These are phyloP conservation scores for Cantharis nigra DNA, from an alignment of 2,888 invertebrate species.

Conservation along the genomic window DNA sequence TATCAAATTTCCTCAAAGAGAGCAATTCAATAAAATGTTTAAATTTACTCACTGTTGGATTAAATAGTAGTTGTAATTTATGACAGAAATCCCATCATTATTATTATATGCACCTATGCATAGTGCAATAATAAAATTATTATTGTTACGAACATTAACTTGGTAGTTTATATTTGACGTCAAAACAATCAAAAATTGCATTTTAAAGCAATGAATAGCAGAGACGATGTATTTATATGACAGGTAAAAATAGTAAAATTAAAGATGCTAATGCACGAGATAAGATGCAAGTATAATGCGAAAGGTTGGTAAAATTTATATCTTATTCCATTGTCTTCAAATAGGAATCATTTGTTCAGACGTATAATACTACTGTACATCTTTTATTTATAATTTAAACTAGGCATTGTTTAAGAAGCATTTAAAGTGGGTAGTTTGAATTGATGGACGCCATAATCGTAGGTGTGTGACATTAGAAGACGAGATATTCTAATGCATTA, in stretches of 20 bases:
- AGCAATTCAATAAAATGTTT: not conserved
- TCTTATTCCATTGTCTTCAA: conserved; percentile 8
- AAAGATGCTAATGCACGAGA: not conserved
- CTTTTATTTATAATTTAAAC: conserved; percentile 21
- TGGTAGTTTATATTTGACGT: not conserved
- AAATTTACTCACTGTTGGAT: not conserved
- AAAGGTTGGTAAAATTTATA: conserved; percentile 4
- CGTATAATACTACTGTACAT: conserved; percentile 14
- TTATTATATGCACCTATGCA: not conserved
- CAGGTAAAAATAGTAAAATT: not conserved
- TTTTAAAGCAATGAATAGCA: not conserved
- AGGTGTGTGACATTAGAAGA: conserved; percentile 30
- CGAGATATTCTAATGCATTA: conserved; percentile 22
- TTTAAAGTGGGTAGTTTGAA: conserved; percentile 6
- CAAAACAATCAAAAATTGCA: not conserved
- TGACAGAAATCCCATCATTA: not conserved
- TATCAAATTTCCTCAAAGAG: not conserved
- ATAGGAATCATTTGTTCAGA: conserved; percentile 5
- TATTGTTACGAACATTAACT: not conserved
- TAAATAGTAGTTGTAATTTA: not conserved
- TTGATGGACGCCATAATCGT: conserved; percentile 10
- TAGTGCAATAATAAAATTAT: not conserved
- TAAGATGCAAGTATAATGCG: not conserved
- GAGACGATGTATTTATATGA: not conserved
- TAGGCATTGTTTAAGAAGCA: conserved; percentile 21